These are phyloP conservation scores for Coregonus clupeaformis DNA, from an alignment of 2,113 vertebrate species.

Conservation along the genomic window DNA sequence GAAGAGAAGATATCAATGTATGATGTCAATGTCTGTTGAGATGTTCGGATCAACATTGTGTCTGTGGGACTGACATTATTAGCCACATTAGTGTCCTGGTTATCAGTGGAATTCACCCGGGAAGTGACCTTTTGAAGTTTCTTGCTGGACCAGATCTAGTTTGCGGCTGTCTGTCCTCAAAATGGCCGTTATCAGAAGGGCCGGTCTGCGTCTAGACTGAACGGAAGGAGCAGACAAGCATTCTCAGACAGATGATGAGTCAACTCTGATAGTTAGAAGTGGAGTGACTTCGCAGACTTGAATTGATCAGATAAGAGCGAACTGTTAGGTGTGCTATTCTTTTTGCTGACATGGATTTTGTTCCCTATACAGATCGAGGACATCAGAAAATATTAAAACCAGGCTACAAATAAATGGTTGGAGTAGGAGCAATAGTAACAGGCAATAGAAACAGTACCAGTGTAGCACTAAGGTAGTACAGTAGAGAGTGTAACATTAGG, in stretches of 20 bases:
- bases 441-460: too few relatives aligned
- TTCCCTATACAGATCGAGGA: too few relatives aligned
- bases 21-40: background rate
- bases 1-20: too few relatives aligned
- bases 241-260: background rate
- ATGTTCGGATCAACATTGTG: background rate
- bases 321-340: too few relatives aligned
- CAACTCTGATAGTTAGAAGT: background rate
- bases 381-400: too few relatives aligned
- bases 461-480: too few relatives aligned
- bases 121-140: constrained; percentile 20
- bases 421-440: too few relatives aligned
- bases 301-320: too few relatives aligned
- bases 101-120: constrained; percentile 2
- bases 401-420: too few relatives aligned
- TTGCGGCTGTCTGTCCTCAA: background rate
- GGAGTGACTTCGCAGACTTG: background rate
- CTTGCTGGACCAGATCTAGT: constrained; percentile 5
- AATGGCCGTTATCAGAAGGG: background rate
- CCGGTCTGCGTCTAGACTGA: background rate
- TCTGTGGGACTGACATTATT: constrained; percentile 4
- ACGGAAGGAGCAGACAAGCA: background rate
- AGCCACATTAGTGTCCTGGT: constrained; percentile 3
- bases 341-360: too few relatives aligned
- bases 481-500: background rate